Evolutionary conservation across 2,888 invertebrate genomes (phyloP).

Genomic region (Aleiodes testaceus): DNA sequence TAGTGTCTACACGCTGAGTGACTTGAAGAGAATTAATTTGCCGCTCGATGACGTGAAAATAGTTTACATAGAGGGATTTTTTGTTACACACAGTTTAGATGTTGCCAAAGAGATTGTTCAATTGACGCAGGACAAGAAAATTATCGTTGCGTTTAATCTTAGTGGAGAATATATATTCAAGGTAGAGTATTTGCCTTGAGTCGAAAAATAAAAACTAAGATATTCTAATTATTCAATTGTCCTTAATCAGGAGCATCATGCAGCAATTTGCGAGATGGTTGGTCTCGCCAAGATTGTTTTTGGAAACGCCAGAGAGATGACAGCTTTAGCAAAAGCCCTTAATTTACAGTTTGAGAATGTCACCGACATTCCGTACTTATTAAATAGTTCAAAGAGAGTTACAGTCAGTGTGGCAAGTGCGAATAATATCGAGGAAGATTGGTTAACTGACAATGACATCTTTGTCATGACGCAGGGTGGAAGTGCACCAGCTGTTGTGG

Average conservation of each 20-base stretch:
- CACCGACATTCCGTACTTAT: constrained; percentile 64
- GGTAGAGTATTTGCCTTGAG: constrained; percentile 49
- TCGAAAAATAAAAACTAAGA: not conserved
- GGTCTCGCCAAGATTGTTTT: constrained; percentile 66
- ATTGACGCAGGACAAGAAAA: constrained; percentile 62
- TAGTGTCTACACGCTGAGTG: constrained; percentile 62
- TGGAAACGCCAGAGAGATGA: constrained; percentile 67
- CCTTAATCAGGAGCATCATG: constrained; percentile 60
- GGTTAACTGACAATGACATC: constrained; percentile 62
- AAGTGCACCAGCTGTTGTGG: constrained; percentile 63
- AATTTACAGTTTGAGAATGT: constrained; percentile 62
- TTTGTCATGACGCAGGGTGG: constrained; percentile 68
- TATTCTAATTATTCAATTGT: constrained; percentile 21
- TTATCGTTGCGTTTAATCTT: constrained; percentile 69
- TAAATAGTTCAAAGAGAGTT: constrained; percentile 65
- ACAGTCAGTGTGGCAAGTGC: constrained; percentile 61
- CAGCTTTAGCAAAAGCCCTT: constrained; percentile 62
- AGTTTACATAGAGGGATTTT: constrained; percentile 71
- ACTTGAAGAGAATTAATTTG: constrained; percentile 57
- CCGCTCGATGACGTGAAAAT: constrained; percentile 62
- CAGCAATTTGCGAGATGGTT: constrained; percentile 66
- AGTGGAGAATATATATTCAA: constrained; percentile 69
- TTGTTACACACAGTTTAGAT: constrained; percentile 68
- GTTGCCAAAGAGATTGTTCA: constrained; percentile 65
- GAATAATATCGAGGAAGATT: constrained; percentile 56